Evolutionary conservation across 2,888 invertebrate species (phyloP), one percentile per base, ranked within the genome.

Genomic region (Cheilosia variabilis): DNA sequence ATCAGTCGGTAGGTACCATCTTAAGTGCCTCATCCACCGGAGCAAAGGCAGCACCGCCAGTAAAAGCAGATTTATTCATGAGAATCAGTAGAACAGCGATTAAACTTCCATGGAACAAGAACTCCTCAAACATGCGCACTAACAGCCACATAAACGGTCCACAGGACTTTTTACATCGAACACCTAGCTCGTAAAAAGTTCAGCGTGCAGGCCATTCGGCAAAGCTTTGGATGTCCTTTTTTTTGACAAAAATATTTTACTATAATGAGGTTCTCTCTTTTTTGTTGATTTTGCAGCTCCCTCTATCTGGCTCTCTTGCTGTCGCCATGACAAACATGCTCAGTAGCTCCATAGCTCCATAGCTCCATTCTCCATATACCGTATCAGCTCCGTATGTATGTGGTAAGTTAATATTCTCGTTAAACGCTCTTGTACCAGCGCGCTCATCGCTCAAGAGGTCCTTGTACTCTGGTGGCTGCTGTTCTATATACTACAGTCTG

Each of bases 101-200:
- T 60, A 66, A 58, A 73, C 52, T 52, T 57, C 27, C 43, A 50
- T 17, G 34, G 9, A 47, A 19, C 9, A 19, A 72, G 66, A 66
- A 71, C 76, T 62, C 43, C 62, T 76, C 60, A 41, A 72, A 63
- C 81, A 86, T 86, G 86, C 86, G 86, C 86, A 66, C 68, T 68
- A 45, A 76, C n/a, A 43, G 65, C 60, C 41, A 7, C 34, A 65
- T 60, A 69, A 81, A 76, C 58, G 75, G 68, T 76, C 19, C 62
- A 41, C 50, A 45, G 62, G 58, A 65, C 37, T 62, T 34, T 58
- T 63, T 24, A 45, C 34, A 73, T 50, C 34, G 66, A 15, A 34
- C 34, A 72, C 52, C 27, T 55, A 50, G 41, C 41, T 60, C 66
- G 43, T 57, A 73, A 76, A 76, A 86, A 76, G 66, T 76, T 52